These are phyloP conservation scores for Rhabdornis inornatus DNA, from an alignment of 2,113 vertebrate genomes.

Conservation along the genomic window DNA sequence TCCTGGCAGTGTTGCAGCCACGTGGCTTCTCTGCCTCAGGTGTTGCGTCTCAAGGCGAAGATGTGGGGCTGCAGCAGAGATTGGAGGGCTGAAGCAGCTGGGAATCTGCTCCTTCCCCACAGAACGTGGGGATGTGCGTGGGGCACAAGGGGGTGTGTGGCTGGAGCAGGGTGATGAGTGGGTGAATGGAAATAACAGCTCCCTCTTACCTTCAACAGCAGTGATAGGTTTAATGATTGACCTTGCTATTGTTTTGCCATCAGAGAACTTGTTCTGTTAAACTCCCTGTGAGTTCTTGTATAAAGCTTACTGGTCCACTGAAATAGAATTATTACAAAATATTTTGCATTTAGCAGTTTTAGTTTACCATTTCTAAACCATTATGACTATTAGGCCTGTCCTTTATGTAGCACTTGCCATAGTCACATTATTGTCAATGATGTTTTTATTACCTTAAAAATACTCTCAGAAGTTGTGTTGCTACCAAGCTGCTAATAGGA, in stretches of 20 bases:
- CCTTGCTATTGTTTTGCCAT: neutral
- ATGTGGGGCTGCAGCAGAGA: neutral
- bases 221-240: slow-evolving; percentile 11
- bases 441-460: neutral
- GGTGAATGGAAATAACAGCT: neutral
- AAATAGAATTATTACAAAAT: neutral
- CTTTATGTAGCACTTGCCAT: neutral
- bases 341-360: neutral
- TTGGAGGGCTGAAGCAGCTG: neutral
- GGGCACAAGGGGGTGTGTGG: neutral
- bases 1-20: fast-evolving
- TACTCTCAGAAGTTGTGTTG: neutral
- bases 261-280: neutral
- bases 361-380: neutral
- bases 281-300: neutral
- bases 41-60: neutral
- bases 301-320: neutral
- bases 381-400: neutral
- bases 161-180: neutral
- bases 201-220: neutral
- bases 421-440: neutral
- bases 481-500: neutral
- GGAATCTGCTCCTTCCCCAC: neutral
- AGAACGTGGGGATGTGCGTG: neutral
- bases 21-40: neutral